Evolutionary conservation across 2,113 vertebrate genomes (phyloP).

Genomic region (Trachemys scripta): DNA sequence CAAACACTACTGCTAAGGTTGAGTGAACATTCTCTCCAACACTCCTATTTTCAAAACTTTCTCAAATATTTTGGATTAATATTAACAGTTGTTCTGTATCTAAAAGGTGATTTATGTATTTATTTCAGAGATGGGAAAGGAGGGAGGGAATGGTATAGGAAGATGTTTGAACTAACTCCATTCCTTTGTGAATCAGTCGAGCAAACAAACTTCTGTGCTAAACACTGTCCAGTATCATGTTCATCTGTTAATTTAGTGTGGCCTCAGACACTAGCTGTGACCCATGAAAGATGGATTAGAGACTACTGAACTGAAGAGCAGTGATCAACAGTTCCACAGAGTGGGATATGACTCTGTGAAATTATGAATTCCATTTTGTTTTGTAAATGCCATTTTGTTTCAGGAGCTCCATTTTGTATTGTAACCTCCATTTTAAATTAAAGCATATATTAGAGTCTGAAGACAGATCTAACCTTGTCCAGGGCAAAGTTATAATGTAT

Average conservation of each 20-base stretch:
- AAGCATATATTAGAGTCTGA: too few relatives aligned
- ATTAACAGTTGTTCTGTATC: too few relatives aligned
- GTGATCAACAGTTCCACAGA: not conserved
- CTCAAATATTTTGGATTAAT: too few relatives aligned
- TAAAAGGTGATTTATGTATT: too few relatives aligned
- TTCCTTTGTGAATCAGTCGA: too few relatives aligned
- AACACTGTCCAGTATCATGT: not conserved
- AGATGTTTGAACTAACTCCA: too few relatives aligned
- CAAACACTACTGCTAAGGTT: not conserved
- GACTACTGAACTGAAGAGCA: not conserved
- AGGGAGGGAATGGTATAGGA: not conserved
- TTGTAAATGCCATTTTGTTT: too few relatives aligned
- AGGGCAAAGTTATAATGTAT: too few relatives aligned
- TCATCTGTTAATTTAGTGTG: not conserved
- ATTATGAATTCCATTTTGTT: fast-evolving
- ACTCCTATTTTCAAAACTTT: not conserved
- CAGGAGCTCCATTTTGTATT: too few relatives aligned
- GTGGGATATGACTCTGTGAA: not conserved
- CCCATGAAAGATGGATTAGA: not conserved
- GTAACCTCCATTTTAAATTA: too few relatives aligned
- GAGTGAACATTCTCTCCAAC: not conserved
- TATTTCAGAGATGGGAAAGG: not conserved
- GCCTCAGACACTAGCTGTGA: not conserved
- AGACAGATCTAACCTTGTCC: too few relatives aligned
- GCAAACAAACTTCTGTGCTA: not conserved